Conservation (phyloP, 2,113 vertebrate genomes). For the Amia ocellicauda region DNA sequence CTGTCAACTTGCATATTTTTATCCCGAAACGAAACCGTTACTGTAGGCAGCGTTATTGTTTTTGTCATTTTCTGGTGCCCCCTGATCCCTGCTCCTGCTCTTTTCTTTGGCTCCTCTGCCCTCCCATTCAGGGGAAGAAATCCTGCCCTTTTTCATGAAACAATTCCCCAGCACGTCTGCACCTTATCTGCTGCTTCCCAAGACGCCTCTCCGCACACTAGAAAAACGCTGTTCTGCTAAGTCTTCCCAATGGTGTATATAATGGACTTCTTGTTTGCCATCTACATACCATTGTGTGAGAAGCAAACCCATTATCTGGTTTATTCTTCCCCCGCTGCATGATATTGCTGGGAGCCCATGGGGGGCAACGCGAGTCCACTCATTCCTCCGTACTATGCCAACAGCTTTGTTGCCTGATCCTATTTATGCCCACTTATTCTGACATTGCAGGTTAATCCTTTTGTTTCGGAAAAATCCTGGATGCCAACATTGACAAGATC, state of each 20-base stretch:
- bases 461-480: conserved; percentile 16
- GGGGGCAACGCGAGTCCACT: conserved; percentile 31
- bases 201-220: conserved; percentile 36
- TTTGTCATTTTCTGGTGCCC: conserved; percentile 61
- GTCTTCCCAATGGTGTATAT: conserved; percentile 44
- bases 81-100: conserved; percentile 36
- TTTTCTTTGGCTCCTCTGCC: neutral
- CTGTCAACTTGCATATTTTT: conserved; percentile 66
- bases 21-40: conserved; percentile 54
- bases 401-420: conserved; percentile 42
- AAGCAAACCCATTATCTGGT: conserved; percentile 61
- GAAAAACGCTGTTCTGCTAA: conserved; percentile 46
- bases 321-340: conserved; percentile 54
- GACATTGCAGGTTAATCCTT: conserved; percentile 50
- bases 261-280: conserved; percentile 57
- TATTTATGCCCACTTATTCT: conserved; percentile 48
- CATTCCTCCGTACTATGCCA: conserved; percentile 36
- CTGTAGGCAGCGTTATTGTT: conserved; percentile 55
- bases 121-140: conserved; percentile 39
- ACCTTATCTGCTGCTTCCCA: conserved; percentile 3
- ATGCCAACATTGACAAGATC: conserved; percentile 17
- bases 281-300: conserved; percentile 52
- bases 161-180: neutral
- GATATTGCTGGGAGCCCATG: conserved; percentile 44
- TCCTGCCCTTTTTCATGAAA: neutral